These are phyloP conservation scores for Drosophila sp. DNA, from an alignment of 1,140 invertebrate species.

Conservation along the genomic window DNA sequence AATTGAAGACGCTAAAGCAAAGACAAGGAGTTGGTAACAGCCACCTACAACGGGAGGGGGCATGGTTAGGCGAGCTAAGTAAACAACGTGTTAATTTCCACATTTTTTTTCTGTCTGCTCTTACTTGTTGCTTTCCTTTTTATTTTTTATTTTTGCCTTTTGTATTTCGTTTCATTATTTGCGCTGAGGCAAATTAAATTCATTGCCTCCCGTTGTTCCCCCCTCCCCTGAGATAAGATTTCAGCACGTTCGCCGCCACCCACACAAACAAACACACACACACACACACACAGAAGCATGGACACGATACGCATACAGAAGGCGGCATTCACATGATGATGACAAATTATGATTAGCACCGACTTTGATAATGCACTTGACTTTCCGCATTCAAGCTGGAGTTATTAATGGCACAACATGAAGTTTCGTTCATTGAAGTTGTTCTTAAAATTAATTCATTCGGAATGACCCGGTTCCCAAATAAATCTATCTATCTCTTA, in stretches of 20 bases:
- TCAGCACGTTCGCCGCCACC: constrained; percentile 44
- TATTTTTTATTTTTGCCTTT: neutral
- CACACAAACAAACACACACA: constrained; percentile 28
- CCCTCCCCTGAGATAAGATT: constrained; percentile 45
- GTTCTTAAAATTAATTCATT: neutral
- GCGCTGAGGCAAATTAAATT: constrained; percentile 49
- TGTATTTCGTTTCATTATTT: constrained; percentile 25
- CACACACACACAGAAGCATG: constrained; percentile 30
- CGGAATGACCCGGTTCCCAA: too few species aligned
- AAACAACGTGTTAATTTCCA: constrained; percentile 78
- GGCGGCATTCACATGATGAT: constrained; percentile 29
- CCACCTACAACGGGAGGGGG: constrained; percentile 15
- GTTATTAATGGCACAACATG: constrained; percentile 44
- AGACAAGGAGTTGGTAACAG: constrained; percentile 11
- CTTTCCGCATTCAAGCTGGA: constrained; percentile 36
- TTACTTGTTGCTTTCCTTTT: constrained; percentile 14
- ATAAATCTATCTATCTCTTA: too few species aligned
- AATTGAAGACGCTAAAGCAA: constrained; percentile 52
- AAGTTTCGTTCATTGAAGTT: constrained; percentile 20
- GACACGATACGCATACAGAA: constrained; percentile 51
- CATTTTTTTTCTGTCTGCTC: constrained; percentile 24
- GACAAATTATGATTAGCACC: constrained; percentile 52
- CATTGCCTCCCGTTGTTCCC: constrained; percentile 1
- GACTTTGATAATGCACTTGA: constrained; percentile 69
- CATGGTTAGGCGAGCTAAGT: constrained; percentile 43